Evolutionary conservation across 92 coral and sea anemone species (phyloP).

Genomic region (Paramuricea clavata): DNA sequence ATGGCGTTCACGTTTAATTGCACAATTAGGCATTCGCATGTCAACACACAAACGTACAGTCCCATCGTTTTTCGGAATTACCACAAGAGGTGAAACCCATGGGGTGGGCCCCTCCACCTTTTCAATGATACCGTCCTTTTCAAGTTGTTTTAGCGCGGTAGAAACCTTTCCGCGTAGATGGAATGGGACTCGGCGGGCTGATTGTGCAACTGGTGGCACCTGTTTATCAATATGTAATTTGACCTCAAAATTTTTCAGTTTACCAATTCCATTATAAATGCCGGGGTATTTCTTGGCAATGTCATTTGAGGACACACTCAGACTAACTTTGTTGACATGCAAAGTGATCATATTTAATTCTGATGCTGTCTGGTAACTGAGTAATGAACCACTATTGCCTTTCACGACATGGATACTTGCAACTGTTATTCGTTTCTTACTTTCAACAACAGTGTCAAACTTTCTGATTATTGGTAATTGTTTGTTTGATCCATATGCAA

Average conservation of each 20-base stretch:
- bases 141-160: too few relatives aligned
- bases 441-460: constrained; percentile 28
- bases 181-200: constrained; percentile 60
- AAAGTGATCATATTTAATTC: constrained; percentile 45
- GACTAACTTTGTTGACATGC: too few relatives aligned
- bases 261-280: constrained; percentile 64
- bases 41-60: constrained; percentile 65
- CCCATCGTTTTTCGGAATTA: too few relatives aligned
- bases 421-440: neutral
- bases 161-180: too few relatives aligned
- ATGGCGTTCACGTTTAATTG: too few relatives aligned
- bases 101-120: constrained; percentile 65
- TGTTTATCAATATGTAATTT: constrained; percentile 62
- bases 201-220: constrained; percentile 62
- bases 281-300: constrained; percentile 47
- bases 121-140: constrained; percentile 66
- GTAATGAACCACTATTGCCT: constrained; percentile 57
- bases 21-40: constrained; percentile 63
- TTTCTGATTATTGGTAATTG: constrained; percentile 22
- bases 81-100: constrained; percentile 67
- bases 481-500: constrained; percentile 4
- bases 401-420: constrained; percentile 40
- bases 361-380: constrained; percentile 47
- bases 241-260: constrained; percentile 52
- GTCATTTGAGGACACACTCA: too few relatives aligned